Percentiles rank a stretch among this genome's conserved stretches.
Conservation (phyloP, 2,113 vertebrate genomes). For the Deroptyus accipitrinus region DNA sequence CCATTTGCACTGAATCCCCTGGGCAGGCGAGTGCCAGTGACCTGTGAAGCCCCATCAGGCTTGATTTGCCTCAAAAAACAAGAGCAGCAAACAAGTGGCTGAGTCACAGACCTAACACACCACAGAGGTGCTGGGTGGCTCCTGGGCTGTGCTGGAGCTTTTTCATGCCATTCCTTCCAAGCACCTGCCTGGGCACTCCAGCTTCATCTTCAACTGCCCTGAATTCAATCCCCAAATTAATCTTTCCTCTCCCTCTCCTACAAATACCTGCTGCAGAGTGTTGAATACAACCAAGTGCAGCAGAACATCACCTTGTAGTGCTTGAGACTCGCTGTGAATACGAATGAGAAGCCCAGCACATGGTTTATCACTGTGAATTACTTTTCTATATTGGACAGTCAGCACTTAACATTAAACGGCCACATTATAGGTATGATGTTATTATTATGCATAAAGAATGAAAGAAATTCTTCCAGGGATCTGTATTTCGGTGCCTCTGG, state of each 20-base stretch:
- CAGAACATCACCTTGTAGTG: background rate
- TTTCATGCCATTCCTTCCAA: accelerated
- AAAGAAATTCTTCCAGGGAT: background rate
- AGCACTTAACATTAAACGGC: background rate
- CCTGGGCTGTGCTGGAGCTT: background rate
- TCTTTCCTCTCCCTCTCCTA: background rate
- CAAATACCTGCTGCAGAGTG: background rate
- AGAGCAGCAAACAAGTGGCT: background rate
- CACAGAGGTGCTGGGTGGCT: accelerated
- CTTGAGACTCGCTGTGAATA: background rate
- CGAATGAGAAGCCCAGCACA: background rate
- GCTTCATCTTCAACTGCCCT: background rate
- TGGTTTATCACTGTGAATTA: background rate
- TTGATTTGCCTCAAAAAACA: background rate
- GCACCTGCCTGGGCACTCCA: background rate
- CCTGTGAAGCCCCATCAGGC: background rate
- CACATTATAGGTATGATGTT: background rate
- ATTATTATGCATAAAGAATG: constrained; percentile 14
- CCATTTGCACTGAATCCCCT: background rate
- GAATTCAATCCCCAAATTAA: background rate
- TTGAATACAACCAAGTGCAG: background rate
- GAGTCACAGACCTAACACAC: background rate
- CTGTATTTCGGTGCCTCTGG: background rate
- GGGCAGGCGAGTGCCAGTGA: accelerated
- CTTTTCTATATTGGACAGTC: background rate